Conservation (phyloP, 2,797 vertebrate genomes). For the Enteromius thamalakanensis region DNA sequence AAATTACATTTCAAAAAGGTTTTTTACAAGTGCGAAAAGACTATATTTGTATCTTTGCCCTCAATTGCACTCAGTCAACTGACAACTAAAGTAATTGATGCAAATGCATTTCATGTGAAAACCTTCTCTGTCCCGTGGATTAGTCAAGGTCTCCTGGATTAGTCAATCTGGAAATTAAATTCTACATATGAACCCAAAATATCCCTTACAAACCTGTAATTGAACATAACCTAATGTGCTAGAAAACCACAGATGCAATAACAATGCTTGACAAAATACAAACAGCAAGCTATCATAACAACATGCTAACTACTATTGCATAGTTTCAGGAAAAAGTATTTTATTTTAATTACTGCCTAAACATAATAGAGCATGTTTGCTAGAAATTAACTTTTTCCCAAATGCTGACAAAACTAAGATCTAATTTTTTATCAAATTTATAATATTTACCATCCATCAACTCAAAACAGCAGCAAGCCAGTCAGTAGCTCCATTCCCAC, state of each 20-base stretch:
- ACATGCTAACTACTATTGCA: not conserved
- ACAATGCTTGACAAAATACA: not conserved
- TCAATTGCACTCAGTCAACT: not conserved
- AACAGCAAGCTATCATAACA: not conserved
- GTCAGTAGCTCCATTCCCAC: not conserved
- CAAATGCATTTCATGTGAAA: conserved; percentile 17
- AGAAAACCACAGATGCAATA: not conserved
- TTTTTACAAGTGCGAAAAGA: not conserved
- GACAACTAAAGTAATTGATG: conserved; percentile 7
- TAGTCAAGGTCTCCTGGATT: conserved; percentile 14
- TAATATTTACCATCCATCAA: not conserved
- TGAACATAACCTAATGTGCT: not conserved
- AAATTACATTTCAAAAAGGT: no score
- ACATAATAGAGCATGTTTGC: not conserved
- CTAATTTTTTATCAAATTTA: not conserved
- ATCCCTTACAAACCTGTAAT: not conserved
- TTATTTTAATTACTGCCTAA: not conserved
- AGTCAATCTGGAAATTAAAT: conserved; percentile 19
- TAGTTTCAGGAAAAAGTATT: not conserved
- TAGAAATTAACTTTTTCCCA: not conserved
- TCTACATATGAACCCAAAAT: conserved; percentile 16
- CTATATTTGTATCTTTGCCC: not conserved
- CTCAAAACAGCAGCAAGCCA: not conserved
- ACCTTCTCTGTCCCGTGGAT: conserved; percentile 15
- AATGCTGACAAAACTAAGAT: not conserved